Evolutionary conservation across 1,140 invertebrate genomes (phyloP).

Genomic region (Nymphalis io): DNA sequence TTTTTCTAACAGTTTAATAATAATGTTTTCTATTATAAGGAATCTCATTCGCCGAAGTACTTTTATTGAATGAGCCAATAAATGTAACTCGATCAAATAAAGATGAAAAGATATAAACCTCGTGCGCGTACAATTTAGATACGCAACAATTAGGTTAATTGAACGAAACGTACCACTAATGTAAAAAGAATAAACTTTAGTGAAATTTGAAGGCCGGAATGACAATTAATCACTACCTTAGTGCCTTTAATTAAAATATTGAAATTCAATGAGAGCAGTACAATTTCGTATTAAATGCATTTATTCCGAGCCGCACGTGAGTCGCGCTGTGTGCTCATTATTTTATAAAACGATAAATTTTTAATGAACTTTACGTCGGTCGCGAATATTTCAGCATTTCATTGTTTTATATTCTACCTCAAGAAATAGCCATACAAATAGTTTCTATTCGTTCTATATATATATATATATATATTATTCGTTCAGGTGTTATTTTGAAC

Average conservation of each 20-base stretch:
- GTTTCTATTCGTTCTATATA: no score
- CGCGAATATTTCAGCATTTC: constrained; percentile 16
- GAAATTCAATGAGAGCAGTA: constrained; percentile 49
- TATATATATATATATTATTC: neutral
- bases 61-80: neutral
- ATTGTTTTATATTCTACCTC: constrained; percentile 5
- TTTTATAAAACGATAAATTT: constrained; percentile 53
- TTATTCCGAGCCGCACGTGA: constrained; percentile 42
- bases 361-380: constrained; percentile 43
- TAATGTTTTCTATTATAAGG: constrained; percentile 9
- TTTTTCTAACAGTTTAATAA: constrained; percentile 5
- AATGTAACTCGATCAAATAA: neutral
- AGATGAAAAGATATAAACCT: neutral
- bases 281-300: constrained; percentile 53
- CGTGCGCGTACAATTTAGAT: neutral
- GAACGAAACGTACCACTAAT: neutral
- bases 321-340: constrained; percentile 46
- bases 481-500: neutral
- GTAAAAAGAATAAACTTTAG: constrained; percentile 7
- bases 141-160: neutral
- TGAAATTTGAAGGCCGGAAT: constrained; percentile 29
- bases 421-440: neutral
- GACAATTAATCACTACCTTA: constrained; percentile 42
- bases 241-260: constrained; percentile 53
- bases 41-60: neutral